Evolutionary conservation across 2,113 vertebrate genomes (phyloP), one percentile per base, ranked within the genome.

Genomic region (Smithornis capensis): DNA sequence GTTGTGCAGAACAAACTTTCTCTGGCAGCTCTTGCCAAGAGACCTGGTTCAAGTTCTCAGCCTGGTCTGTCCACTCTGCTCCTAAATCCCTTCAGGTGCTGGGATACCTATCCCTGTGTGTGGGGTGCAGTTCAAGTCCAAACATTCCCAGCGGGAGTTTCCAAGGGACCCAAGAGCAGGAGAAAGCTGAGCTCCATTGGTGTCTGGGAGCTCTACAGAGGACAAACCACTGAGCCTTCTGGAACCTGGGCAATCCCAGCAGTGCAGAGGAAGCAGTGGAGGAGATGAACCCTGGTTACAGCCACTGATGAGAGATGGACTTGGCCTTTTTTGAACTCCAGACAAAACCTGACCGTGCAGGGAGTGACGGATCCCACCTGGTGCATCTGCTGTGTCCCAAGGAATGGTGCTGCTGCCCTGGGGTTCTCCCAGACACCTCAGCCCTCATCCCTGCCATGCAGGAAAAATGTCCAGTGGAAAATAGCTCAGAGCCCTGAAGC

Each of bases 361-460:
- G 14, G 9, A 13, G 9, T 55, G 23, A 56, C 53, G 19, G 57
- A 62, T 42, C 23, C 3, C 12, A 2, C 12, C 1, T 1, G 2
- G 45, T 17, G 18, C 10, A 27, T 25, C 50, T 45, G 42, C 68
- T 76, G 56, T 42, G 25, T 47, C 67, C 45, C 67, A 40, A 25
- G 45, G 28, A 37, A 42, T 23, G 2, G 29, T 14, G 67, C 33
- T 28, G 35, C 71, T 67, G 19, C 25, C 9, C 0, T 14, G 19
- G 47, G 31, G 6, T 14, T 69, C 35, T 55, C 45, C 31, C 37
- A 33, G 62, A 19, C 16, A 31, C n/a, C 33, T 65, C 0, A 0
- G 22, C 10, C 24, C 74, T 62, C 56, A 40, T 11, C 65, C 33
- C 29, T 40, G 35, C 1, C 0, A 56, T 5, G 40, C 22, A 28